phyloP scores from a whole-genome alignment of 2,888 invertebrate species.

The Drosophila vallismaia region DNA sequence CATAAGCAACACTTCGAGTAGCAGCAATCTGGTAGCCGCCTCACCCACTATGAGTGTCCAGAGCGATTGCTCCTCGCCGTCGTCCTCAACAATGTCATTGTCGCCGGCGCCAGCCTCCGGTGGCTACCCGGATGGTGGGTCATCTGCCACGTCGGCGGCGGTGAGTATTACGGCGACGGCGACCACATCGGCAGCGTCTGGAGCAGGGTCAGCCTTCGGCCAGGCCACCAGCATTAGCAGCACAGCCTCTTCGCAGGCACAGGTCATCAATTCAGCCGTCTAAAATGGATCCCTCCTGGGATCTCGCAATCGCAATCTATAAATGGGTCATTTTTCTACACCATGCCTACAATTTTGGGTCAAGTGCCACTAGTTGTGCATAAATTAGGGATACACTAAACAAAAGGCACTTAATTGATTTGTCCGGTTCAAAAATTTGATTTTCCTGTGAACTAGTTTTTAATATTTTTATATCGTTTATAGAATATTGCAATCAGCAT shows the following conservation, averaged over 20 bases:
- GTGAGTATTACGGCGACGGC: constrained; percentile 80
- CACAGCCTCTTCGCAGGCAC: constrained; percentile 65
- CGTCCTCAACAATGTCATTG: constrained; percentile 80
- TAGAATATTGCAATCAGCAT: background rate
- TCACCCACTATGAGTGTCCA: constrained; percentile 81
- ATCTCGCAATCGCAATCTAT: constrained; percentile 18
- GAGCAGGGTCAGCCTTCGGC: constrained; percentile 74
- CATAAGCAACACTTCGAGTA: constrained; percentile 67
- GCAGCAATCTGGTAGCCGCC: constrained; percentile 70
- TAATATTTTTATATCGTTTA: background rate
- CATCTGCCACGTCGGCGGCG: constrained; percentile 66
- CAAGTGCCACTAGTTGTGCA: constrained; percentile 60
- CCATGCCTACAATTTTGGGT: constrained; percentile 58
- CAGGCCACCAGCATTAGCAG: constrained; percentile 68
- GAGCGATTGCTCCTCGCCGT: constrained; percentile 81
- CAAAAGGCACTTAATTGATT: constrained; percentile 6
- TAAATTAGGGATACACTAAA: constrained; percentile 41
- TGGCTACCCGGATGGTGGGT: constrained; percentile 67
- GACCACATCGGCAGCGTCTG: constrained; percentile 64
- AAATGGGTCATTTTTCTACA: constrained; percentile 32
- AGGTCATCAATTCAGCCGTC: constrained; percentile 82
- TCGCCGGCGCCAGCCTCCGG: constrained; percentile 78
- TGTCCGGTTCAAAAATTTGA: background rate
- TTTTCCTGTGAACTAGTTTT: background rate
- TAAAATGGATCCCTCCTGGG: constrained; percentile 45